Evolutionary conservation across 2,888 invertebrate species (phyloP), one percentile per base, ranked within the genome.

Genomic region (Prosopocoilus inquinatus): DNA sequence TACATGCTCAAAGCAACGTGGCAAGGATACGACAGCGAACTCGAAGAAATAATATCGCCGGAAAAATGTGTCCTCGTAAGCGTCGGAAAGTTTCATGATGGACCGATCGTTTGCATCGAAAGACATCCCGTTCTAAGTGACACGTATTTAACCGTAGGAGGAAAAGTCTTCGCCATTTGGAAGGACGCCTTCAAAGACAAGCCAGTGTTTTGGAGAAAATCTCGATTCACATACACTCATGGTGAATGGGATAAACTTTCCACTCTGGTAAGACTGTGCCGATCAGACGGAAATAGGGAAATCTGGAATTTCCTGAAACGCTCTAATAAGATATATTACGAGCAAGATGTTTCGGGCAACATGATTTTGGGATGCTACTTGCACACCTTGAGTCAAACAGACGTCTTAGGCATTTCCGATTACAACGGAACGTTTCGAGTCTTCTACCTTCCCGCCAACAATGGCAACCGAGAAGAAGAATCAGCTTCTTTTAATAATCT

Each of bases 241-340:
- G 84, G 87, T 0, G 77, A 80, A 36, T 94, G 93, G 92, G 90
- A 90, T n/a, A 79, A 82, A n/a, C 82, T 84, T 41, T 86, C 91
- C 0, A 36, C 61, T 0, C 54, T 60, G 13, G 78, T 93, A 55
- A 88, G 87, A 69, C 74, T 93, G 51, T 81, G 85, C 1, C 84
- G 88, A 13, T 80, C 80, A 16, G 90, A 92, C 77, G 93, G 93
- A 2, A 82, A 81, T 55, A 78, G 91, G 9, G 92, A 94, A 75
- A 84, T 87, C 9, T 94, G 94, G 94, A 89, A 92, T 77, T 77
- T 94, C 53, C 75, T 88, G 54, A 77, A 84, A 46, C 82, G 83
- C 69, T 87, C 87, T 61, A 87, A 91, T 64, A 82, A 84, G 60
- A 83, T 90, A 0, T 83, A 84, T 57, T 82, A 87, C 51, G 79